These are phyloP conservation scores for Rousettus leschenaultii DNA, from an alignment of 2,113 vertebrate species.

Conservation along the genomic window DNA sequence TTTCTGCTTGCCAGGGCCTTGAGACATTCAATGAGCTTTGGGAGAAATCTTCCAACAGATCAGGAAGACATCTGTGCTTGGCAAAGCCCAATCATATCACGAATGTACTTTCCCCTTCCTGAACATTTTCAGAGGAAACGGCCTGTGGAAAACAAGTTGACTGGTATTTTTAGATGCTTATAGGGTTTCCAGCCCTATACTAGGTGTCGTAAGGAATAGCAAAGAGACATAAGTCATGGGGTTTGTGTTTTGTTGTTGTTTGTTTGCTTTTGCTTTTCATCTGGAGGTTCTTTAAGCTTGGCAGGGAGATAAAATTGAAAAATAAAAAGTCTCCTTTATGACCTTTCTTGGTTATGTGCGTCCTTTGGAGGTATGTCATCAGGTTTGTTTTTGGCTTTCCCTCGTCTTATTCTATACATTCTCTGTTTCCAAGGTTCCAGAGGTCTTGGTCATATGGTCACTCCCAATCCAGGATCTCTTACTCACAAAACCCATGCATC, in stretches of 20 bases:
- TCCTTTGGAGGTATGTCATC: not conserved
- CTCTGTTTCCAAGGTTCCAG: not conserved
- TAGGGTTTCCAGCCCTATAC: no score
- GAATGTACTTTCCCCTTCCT: rapidly evolving
- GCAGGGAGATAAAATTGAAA: not conserved
- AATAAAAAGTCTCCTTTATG: not conserved
- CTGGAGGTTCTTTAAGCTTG: not conserved
- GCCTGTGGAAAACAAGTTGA: not conserved
- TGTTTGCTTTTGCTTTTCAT: not conserved
- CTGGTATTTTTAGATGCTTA: not conserved
- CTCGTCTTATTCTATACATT: not conserved
- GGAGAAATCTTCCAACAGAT: not conserved
- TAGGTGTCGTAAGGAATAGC: not conserved
- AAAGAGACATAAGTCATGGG: not conserved
- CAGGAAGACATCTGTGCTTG: not conserved
- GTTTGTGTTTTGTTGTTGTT: not conserved
- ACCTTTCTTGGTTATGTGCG: not conserved
- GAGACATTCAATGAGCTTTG: not conserved
- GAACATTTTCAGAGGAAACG: not conserved
- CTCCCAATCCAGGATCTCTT: not conserved
- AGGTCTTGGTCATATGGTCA: not conserved
- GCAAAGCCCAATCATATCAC: not conserved
- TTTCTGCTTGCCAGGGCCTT: not conserved
- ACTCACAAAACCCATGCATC: not conserved
- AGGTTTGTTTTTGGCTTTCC: not conserved